Percentiles rank a stretch among this genome's conserved stretches.
phyloP scores from a whole-genome alignment of 2,888 invertebrate genomes.

The Pachymerium ferrugineum region DNA sequence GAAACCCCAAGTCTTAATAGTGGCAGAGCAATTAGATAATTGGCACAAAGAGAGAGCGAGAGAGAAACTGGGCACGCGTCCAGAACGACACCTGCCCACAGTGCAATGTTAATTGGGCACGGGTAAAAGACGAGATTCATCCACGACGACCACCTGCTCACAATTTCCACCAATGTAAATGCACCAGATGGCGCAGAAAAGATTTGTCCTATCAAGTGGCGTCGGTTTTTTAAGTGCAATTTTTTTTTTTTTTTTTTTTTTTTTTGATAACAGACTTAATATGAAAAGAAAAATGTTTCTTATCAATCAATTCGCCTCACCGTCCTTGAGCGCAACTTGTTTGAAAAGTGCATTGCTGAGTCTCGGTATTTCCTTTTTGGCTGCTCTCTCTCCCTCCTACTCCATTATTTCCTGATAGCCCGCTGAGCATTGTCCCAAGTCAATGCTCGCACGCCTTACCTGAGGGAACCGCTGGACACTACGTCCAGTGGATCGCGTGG shows the following conservation, averaged over 20 bases:
- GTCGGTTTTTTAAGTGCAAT: too few relatives aligned
- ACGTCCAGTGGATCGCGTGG: too few relatives aligned
- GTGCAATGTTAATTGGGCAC: not conserved
- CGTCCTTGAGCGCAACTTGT: not conserved
- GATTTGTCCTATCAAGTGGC: too few relatives aligned
- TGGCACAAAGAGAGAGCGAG: not conserved
- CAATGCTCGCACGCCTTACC: too few relatives aligned
- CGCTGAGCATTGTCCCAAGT: too few relatives aligned
- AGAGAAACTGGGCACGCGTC: not conserved
- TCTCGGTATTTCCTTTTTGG: slow-evolving; percentile 1
- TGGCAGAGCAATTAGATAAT: slow-evolving; percentile 2
- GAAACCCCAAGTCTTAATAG: too few relatives aligned
- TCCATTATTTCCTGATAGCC: not conserved
- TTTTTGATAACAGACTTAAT: too few relatives aligned
- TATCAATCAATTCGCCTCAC: too few relatives aligned
- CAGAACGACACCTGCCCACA: slow-evolving; percentile 8
- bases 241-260: too few relatives aligned
- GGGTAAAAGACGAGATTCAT: not conserved
- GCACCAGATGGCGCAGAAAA: not conserved
- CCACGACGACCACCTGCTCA: not conserved
- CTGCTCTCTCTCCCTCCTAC: not conserved
- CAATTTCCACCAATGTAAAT: not conserved
- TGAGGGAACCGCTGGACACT: too few relatives aligned
- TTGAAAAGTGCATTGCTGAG: not conserved
- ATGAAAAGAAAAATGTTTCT: too few relatives aligned